A percentile compares a stretch with the other conserved stretches of the same genome.
These are phyloP conservation scores for Philotrypesis tridentata DNA, from an alignment of 1,140 invertebrate species.

Conservation along the genomic window DNA sequence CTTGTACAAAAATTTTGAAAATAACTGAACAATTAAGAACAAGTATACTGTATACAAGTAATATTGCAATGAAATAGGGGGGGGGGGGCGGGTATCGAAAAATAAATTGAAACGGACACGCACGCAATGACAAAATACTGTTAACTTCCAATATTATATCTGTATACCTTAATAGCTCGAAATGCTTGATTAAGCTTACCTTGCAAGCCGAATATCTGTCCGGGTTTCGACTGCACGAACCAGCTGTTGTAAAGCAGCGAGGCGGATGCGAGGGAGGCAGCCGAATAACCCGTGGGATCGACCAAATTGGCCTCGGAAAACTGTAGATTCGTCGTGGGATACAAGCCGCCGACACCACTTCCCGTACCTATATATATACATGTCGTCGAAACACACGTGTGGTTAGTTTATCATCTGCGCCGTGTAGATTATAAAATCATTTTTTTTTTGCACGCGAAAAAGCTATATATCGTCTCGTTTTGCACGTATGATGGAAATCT, in stretches of 20 bases:
- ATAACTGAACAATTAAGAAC: too few relatives aligned
- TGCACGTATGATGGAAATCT: too few relatives aligned
- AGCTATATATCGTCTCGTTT: too few relatives aligned
- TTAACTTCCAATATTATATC: too few relatives aligned
- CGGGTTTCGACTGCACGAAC: slow-evolving; percentile 70
- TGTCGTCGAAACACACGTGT: neutral
- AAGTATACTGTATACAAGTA: too few relatives aligned
- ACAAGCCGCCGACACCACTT: neutral
- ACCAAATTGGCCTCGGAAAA: slow-evolving; percentile 39
- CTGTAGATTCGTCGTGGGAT: slow-evolving; percentile 32
- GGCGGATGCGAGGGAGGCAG: slow-evolving; percentile 69
- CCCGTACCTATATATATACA: neutral
- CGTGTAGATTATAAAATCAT: too few relatives aligned
- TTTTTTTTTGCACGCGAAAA: neutral
- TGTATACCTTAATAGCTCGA: too few relatives aligned
- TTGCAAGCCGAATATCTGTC: slow-evolving; percentile 72
- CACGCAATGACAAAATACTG: too few relatives aligned
- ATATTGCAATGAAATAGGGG: too few relatives aligned
- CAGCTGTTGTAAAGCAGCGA: slow-evolving; percentile 72
- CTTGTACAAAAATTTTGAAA: too few relatives aligned
- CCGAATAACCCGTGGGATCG: slow-evolving; percentile 59
- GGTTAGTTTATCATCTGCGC: neutral
- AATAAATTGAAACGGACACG: too few relatives aligned
- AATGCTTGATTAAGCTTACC: slow-evolving; percentile 56
- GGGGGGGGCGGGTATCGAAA: too few relatives aligned